Evolutionary conservation across 2,888 invertebrate species (phyloP).

Genomic region (Cylloceria caligata): DNA sequence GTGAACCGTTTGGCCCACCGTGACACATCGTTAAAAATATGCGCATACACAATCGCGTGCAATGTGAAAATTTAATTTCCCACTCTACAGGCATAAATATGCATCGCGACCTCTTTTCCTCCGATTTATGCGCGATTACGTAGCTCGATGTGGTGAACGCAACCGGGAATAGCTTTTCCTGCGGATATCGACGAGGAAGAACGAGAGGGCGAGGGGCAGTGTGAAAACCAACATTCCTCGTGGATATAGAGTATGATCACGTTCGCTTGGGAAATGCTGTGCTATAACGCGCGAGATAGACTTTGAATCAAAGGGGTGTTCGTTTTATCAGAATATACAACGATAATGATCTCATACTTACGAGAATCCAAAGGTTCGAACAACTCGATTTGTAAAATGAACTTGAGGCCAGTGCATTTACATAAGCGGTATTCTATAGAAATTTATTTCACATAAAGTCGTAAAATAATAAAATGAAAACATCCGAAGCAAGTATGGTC

Average conservation of each 20-base stretch:
- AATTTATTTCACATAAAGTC: too few species aligned
- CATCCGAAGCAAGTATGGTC: too few species aligned
- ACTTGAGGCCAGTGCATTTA: too few species aligned
- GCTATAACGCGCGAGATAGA: slow-evolving; percentile 8
- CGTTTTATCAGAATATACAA: slow-evolving; percentile 32
- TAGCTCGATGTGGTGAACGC: slow-evolving; percentile 61
- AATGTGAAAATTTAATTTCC: slow-evolving; percentile 79
- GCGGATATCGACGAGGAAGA: slow-evolving; percentile 52
- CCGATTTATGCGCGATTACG: slow-evolving; percentile 78
- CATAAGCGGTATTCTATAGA: too few species aligned
- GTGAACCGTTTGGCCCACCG: slow-evolving; percentile 34
- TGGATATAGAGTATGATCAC: slow-evolving; percentile 1
- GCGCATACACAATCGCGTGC: slow-evolving; percentile 64
- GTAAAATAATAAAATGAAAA: too few species aligned
- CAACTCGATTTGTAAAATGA: too few species aligned
- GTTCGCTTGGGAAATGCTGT: slow-evolving; percentile 15
- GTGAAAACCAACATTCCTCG: slow-evolving; percentile 20
- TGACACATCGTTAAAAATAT: slow-evolving; percentile 66
- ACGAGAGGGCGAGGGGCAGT: background rate
- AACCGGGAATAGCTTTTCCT: slow-evolving; percentile 45
- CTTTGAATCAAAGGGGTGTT: slow-evolving; percentile 26
- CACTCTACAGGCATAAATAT: slow-evolving; percentile 76
- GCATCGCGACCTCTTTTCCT: slow-evolving; percentile 71
- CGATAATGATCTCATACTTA: too few species aligned
- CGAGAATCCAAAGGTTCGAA: too few species aligned